A percentile compares a stretch with the other conserved stretches of the same genome.
Conservation (phyloP, 2,888 invertebrate genomes). For the Athripsodes cinereus region DNA sequence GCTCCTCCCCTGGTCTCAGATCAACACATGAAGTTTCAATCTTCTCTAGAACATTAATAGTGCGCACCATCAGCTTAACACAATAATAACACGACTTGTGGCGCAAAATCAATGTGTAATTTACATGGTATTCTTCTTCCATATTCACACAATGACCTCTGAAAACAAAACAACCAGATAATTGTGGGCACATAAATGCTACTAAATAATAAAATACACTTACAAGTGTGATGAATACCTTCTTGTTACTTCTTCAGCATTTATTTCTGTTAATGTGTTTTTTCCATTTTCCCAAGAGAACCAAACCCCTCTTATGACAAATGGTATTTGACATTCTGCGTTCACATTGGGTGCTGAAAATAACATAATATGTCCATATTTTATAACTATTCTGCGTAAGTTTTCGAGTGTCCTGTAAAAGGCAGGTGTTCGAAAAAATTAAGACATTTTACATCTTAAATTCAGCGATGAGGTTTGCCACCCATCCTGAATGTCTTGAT, state of each 20-base stretch:
- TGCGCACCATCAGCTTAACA: slow-evolving; percentile 76
- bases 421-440: too few species aligned
- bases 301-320: slow-evolving; percentile 79
- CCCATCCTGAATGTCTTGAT: too few species aligned
- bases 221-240: slow-evolving; percentile 40
- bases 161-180: too few species aligned
- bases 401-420: too few species aligned
- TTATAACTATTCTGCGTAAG: too few species aligned
- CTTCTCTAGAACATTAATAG: slow-evolving; percentile 84
- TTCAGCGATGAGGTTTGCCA: too few species aligned
- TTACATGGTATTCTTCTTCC: slow-evolving; percentile 67
- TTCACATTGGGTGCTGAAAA: slow-evolving; percentile 24
- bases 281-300: slow-evolving; percentile 85
- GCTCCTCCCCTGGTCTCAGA: slow-evolving; percentile 55
- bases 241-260: slow-evolving; percentile 70
- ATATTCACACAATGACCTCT: slow-evolving; percentile 69
- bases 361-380: too few species aligned
- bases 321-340: slow-evolving; percentile 65
- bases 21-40: slow-evolving; percentile 80
- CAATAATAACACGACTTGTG: slow-evolving; percentile 70
- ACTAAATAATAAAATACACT: too few species aligned
- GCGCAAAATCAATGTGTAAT: slow-evolving; percentile 79
- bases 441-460: too few species aligned
- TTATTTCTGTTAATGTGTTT: slow-evolving; percentile 77
- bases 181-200: too few species aligned